Evolutionary conservation across 1,140 invertebrate genomes (phyloP), one percentile per base, ranked within the genome.

Genomic region (Aphis craccivora): DNA sequence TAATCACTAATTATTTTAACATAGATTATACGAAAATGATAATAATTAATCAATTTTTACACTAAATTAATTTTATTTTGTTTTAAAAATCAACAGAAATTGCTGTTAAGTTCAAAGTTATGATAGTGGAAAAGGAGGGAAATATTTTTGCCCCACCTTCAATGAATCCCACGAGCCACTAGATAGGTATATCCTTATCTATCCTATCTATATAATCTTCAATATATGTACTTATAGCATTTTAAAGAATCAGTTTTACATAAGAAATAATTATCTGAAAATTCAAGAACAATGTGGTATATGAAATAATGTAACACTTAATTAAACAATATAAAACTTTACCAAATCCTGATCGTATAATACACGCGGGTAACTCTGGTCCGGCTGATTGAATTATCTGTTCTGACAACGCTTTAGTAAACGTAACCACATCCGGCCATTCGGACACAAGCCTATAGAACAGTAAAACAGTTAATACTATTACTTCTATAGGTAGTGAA

Each of bases 391-490:
- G 91, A 25, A 92, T 35, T 20, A 92, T 53, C 11, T 92, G 67
- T 25, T 92, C 91, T 23, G 76, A 53, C 48, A 83, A 35, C 9
- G 91, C 76, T 51, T 92, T 92, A 5, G 91, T 92, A 40, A 83
- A 92, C 43, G 91, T 92, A 45, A 92, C 48, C 30, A 84, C 48
- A 48, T 92, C 91, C 7, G 91, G 91, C 91, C 91, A 92, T 51
- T 53, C 91, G 11, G 91, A 92, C 22, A 92, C 43, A 11, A 92
- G 43, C 30, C 91, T 92, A 40, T 40, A 84, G 48, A 40, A 88
- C 48, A 51, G 5, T 40, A 84, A 37, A 40, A 88, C 14, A 51
- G 5, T n/a, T 18, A n/a, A n/a, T 20, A 76, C 18, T 18, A 18
- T n/a, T n/a, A 18, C 14, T 14, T 67, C 30, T 25, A 53, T 53